Conservation (phyloP, 2,113 vertebrate genomes). For the Reinhardtius hippoglossoides region DNA sequence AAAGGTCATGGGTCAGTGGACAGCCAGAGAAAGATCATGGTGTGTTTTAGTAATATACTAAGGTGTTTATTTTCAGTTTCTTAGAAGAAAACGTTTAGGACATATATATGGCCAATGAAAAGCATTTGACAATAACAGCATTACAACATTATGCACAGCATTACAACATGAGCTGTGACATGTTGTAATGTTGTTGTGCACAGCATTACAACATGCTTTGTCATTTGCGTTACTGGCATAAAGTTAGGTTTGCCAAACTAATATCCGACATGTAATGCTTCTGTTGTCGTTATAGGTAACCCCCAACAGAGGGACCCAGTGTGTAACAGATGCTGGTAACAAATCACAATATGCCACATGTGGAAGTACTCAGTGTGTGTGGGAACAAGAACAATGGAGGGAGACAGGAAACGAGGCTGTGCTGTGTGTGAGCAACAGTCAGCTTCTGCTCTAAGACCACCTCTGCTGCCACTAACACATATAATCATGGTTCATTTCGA, state of each 20-base stretch:
- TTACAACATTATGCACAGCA: too few species aligned
- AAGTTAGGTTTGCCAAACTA: background rate
- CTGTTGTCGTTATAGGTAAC: conserved; percentile 11
- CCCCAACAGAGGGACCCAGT: conserved; percentile 67
- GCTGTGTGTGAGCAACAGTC: conserved; percentile 41
- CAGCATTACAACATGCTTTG: background rate
- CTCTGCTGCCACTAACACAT: conserved; percentile 15
- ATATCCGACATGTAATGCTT: background rate
- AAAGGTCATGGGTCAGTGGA: too few species aligned
- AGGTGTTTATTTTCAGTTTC: too few species aligned
- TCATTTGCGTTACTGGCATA: background rate
- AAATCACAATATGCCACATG: conserved; percentile 40
- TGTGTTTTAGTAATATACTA: too few species aligned
- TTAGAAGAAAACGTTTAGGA: too few species aligned
- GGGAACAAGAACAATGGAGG: conserved; percentile 59
- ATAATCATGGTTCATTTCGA: conserved; percentile 20
- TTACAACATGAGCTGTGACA: too few species aligned
- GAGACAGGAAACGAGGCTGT: conserved; percentile 59
- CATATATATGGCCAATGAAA: too few species aligned
- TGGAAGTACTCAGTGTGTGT: conserved; percentile 67
- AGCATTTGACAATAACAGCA: background rate
- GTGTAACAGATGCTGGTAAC: conserved; percentile 1
- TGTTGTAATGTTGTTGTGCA: too few species aligned
- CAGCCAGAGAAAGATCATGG: too few species aligned
- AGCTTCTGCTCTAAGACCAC: conserved; percentile 31